A percentile compares a stretch with the other conserved stretches of the same genome.
These are phyloP conservation scores for Pachymerium ferrugineum DNA, from an alignment of 2,888 invertebrate species.

Conservation along the genomic window DNA sequence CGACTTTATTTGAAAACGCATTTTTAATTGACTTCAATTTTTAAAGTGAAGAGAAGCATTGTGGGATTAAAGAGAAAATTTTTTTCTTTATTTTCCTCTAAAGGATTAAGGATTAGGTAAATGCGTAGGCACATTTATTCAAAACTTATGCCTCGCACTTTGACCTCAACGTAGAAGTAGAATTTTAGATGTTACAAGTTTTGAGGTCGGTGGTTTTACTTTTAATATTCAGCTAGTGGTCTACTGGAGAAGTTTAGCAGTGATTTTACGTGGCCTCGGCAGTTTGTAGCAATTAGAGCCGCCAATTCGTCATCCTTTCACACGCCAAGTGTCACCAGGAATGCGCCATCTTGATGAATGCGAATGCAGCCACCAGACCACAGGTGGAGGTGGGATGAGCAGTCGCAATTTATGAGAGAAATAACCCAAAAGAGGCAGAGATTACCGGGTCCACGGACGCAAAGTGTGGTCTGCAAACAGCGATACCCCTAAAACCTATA, in stretches of 20 bases:
- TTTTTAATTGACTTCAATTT: too few species aligned
- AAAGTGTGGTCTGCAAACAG: slow-evolving; percentile 20
- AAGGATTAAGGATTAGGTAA: too few species aligned
- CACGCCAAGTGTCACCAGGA: slow-evolving; percentile 17
- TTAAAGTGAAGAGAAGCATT: too few species aligned
- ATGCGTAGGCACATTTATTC: too few species aligned
- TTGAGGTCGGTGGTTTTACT: slow-evolving; percentile 5
- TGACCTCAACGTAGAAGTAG: not conserved
- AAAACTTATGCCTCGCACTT: not conserved
- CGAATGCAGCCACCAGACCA: slow-evolving; percentile 10
- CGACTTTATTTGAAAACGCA: too few species aligned
- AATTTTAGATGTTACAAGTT: not conserved
- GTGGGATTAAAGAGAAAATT: too few species aligned
- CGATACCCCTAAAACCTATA: slow-evolving; percentile 3
- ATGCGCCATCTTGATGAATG: slow-evolving; percentile 27
- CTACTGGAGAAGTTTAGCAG: not conserved
- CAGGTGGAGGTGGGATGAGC: slow-evolving; percentile 24
- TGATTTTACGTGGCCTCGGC: slow-evolving; percentile 19
- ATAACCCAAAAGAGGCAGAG: slow-evolving; percentile 15
- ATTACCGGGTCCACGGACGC: slow-evolving; percentile 6
- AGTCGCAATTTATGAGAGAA: slow-evolving; percentile 11
- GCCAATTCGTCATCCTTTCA: slow-evolving; percentile 25
- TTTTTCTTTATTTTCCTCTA: too few species aligned
- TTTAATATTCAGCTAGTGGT: not conserved
- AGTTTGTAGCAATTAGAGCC: not conserved